Conservation (phyloP, 2,888 invertebrate genomes). For the Gymnosoma rotundatum region DNA sequence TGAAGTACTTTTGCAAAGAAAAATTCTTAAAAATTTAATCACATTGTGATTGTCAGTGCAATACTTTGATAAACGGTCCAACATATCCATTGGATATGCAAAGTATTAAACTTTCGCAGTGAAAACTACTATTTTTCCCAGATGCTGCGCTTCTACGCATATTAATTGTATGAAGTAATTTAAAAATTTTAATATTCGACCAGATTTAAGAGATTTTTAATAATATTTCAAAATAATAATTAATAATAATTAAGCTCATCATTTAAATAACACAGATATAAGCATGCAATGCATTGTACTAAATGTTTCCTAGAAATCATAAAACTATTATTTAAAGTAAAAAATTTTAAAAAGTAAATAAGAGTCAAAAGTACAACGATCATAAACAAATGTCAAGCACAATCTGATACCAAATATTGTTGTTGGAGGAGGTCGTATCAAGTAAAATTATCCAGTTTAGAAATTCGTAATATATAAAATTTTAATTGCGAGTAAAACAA, state of each 20-base stretch:
- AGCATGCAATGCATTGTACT: background rate
- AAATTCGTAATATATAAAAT: slow-evolving; percentile 43
- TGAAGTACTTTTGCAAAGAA: too few species aligned
- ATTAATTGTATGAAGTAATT: background rate
- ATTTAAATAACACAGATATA: slow-evolving; percentile 12
- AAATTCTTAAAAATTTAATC: too few species aligned
- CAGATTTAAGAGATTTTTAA: slow-evolving; percentile 18
- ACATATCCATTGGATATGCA: too few species aligned
- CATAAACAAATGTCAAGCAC: slow-evolving; percentile 17
- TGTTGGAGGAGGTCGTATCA: slow-evolving; percentile 63
- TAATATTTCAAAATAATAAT: slow-evolving; percentile 31
- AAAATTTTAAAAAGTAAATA: slow-evolving; percentile 16
- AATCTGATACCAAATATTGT: background rate
- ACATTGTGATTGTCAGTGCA: too few species aligned
- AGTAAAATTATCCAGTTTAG: slow-evolving; percentile 30
- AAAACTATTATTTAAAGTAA: slow-evolving; percentile 27
- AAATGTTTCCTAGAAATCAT: slow-evolving; percentile 29
- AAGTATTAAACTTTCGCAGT: too few species aligned
- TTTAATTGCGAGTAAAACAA: slow-evolving; percentile 35
- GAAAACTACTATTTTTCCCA: too few species aligned
- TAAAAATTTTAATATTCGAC: background rate
- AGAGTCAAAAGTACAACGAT: slow-evolving; percentile 33
- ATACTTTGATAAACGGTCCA: too few species aligned
- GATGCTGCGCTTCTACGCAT: too few species aligned
- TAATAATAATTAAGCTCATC: slow-evolving; percentile 39